phyloP scores from a whole-genome alignment of 2,113 vertebrate species.

The Dromaius novaehollandiae region DNA sequence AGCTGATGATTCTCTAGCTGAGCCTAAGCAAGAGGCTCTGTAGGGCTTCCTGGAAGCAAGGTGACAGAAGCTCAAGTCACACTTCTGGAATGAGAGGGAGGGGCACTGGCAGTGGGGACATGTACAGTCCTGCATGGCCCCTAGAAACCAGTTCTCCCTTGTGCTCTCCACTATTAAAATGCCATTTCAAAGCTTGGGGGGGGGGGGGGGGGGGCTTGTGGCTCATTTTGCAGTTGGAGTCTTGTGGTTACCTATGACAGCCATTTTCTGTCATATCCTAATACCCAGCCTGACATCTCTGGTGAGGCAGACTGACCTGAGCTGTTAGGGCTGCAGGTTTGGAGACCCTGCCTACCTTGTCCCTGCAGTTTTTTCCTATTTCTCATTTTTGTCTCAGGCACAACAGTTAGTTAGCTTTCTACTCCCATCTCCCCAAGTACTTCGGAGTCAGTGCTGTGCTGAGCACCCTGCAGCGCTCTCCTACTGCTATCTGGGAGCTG shows the following conservation, averaged over 20 bases:
- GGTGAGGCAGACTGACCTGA: not conserved
- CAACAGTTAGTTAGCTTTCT: not conserved
- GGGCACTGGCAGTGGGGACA: not conserved
- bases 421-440: fast-evolving
- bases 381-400: not conserved
- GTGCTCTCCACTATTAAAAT: not conserved
- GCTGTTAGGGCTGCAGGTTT: not conserved
- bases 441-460: not conserved
- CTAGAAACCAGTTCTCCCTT: not conserved
- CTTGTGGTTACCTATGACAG: not conserved
- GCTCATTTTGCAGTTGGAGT: not conserved
- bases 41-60: not conserved
- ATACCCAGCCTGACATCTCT: not conserved
- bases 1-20: not conserved
- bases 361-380: not conserved
- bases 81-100: not conserved
- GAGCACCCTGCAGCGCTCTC: not conserved
- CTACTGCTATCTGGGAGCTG: not conserved
- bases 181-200: not conserved
- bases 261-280: not conserved
- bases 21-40: not conserved
- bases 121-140: not conserved
- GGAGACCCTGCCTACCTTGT: not conserved
- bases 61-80: not conserved
- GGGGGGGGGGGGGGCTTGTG: not conserved